Conservation (phyloP, 2,888 invertebrate species). For the Euplagia quadripunctaria region DNA sequence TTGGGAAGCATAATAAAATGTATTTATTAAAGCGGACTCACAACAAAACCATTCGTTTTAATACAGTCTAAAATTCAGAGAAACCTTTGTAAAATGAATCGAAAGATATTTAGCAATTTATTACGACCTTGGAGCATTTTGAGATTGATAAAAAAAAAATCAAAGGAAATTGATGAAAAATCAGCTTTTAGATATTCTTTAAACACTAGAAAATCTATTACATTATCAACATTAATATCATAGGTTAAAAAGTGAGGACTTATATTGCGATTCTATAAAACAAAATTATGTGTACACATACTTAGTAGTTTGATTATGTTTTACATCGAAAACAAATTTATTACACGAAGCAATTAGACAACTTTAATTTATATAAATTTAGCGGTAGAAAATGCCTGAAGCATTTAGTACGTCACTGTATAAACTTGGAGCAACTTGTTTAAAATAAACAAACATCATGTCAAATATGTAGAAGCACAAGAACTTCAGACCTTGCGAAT, state of each 20-base stretch:
- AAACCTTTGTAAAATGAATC: no score
- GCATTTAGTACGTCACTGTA: not conserved
- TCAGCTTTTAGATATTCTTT: no score
- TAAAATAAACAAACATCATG: not conserved
- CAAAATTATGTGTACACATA: not conserved
- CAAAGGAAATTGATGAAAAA: no score
- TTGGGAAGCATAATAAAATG: not conserved
- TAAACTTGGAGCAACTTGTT: not conserved
- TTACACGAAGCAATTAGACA: not conserved
- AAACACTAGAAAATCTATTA: no score
- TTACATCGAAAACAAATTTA: not conserved
- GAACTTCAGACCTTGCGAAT: not conserved
- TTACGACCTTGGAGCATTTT: no score
- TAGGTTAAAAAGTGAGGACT: no score
- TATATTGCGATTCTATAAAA: not conserved
- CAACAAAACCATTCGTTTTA: not conserved
- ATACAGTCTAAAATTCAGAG: not conserved
- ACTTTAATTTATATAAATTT: not conserved
- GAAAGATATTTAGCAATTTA: no score
- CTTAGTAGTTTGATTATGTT: not conserved
- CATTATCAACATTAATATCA: no score
- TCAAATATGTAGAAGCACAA: not conserved
- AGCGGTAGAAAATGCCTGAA: not conserved
- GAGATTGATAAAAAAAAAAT: no score
- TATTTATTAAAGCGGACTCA: not conserved